A percentile compares a stretch with the other conserved stretches of the same genome.
Conservation (phyloP, 1,140 invertebrate species). For the Drosophila arawakana region DNA sequence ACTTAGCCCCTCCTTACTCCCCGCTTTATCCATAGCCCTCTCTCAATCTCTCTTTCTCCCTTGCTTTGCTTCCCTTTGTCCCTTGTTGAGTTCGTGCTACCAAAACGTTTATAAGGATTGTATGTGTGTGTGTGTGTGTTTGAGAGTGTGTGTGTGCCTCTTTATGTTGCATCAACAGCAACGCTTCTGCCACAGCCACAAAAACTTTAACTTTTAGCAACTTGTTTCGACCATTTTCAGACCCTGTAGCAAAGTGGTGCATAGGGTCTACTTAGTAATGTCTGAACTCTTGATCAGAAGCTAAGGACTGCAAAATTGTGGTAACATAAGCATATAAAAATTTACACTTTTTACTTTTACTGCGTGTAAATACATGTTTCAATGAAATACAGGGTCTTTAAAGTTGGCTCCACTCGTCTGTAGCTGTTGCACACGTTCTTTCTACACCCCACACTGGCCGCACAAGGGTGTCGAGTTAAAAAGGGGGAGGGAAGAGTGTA, state of each 20-base stretch:
- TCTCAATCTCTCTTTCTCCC: background rate
- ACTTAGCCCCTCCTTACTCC: background rate
- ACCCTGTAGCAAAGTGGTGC: no score
- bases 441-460: background rate
- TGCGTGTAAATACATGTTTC: no score
- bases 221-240: slow-evolving; percentile 56
- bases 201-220: slow-evolving; percentile 73
- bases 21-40: background rate
- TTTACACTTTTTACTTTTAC: no score
- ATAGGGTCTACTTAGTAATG: no score
- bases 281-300: no score
- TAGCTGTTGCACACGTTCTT: background rate
- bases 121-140: slow-evolving; percentile 21
- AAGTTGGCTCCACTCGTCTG: no score
- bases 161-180: slow-evolving; percentile 57
- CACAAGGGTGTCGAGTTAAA: background rate
- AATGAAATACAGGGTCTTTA: no score
- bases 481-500: background rate
- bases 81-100: slow-evolving; percentile 35
- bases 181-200: slow-evolving; percentile 61
- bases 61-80: background rate
- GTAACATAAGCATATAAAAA: no score
- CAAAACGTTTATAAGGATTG: slow-evolving; percentile 58
- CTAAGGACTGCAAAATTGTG: no score
- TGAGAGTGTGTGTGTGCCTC: slow-evolving; percentile 37